A percentile compares a stretch with the other conserved stretches of the same genome.
phyloP scores from a whole-genome alignment of 2,888 invertebrate genomes.

The Orthosia cruda region DNA sequence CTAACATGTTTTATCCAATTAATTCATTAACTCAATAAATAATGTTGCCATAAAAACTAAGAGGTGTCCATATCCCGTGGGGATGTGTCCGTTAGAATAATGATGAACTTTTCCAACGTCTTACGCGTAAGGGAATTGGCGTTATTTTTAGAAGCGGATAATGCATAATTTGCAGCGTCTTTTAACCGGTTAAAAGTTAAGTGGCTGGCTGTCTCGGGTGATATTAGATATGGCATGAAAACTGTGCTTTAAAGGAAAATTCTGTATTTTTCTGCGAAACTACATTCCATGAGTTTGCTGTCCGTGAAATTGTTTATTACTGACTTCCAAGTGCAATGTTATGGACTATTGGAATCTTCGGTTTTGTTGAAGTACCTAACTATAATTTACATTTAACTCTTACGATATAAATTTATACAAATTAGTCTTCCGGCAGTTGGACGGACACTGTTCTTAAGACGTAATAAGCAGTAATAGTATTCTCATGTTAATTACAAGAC shows the following conservation, averaged over 20 bases:
- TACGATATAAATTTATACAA: slow-evolving; percentile 17
- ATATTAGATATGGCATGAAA: slow-evolving; percentile 50
- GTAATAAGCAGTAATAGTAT: slow-evolving; percentile 33
- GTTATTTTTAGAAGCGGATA: slow-evolving; percentile 64
- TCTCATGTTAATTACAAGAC: slow-evolving; percentile 56
- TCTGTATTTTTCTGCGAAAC: slow-evolving; percentile 10
- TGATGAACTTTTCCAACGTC: slow-evolving; percentile 53
- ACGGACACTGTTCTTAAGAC: slow-evolving; percentile 1
- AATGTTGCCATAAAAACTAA: slow-evolving; percentile 61
- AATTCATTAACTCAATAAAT: slow-evolving; percentile 61
- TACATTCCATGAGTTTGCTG: background rate
- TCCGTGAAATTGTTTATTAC: slow-evolving; percentile 1
- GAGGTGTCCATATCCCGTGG: slow-evolving; percentile 51
- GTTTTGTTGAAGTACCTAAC: background rate
- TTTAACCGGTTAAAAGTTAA: slow-evolving; percentile 57
- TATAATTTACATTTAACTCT: slow-evolving; percentile 1
- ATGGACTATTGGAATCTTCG: background rate
- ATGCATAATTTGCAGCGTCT: slow-evolving; percentile 60
- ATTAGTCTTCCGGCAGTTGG: slow-evolving; percentile 23
- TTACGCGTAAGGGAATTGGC: slow-evolving; percentile 27
- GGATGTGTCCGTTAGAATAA: slow-evolving; percentile 62
- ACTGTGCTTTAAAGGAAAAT: slow-evolving; percentile 44
- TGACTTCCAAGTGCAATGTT: background rate
- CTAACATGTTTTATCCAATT: slow-evolving; percentile 49
- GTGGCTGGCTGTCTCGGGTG: slow-evolving; percentile 27